phyloP scores from a whole-genome alignment of 2,113 vertebrate genomes.

The Arothron firmamentum region DNA sequence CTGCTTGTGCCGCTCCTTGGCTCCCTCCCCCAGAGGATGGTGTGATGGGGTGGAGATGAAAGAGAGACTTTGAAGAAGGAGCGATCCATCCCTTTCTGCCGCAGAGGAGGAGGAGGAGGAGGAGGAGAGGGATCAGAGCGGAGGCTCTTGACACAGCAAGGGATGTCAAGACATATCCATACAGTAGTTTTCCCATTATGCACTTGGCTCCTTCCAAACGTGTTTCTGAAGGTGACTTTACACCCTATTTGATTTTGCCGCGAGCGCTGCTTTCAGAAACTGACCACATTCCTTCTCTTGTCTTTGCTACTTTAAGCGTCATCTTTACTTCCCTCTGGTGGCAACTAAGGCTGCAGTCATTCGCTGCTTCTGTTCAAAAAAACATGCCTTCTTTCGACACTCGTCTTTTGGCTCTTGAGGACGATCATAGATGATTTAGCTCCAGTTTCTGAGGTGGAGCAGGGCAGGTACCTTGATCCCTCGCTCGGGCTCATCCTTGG shows the following conservation, averaged over 20 bases:
- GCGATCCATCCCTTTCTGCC: slow-evolving; percentile 58
- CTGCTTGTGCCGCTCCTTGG: slow-evolving; percentile 39
- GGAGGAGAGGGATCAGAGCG: slow-evolving; percentile 63
- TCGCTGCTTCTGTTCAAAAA: slow-evolving; percentile 6
- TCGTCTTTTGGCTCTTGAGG: no score
- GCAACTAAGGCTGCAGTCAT: slow-evolving; percentile 23
- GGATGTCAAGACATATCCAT: slow-evolving; percentile 65
- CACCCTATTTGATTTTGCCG: slow-evolving; percentile 48
- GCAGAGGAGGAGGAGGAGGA: slow-evolving; percentile 62
- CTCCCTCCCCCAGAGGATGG: slow-evolving; percentile 53
- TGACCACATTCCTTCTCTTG: slow-evolving; percentile 39
- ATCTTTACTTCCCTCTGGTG: slow-evolving; percentile 14
- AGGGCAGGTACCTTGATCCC: no score
- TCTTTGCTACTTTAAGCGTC: slow-evolving; percentile 5
- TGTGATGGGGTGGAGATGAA: slow-evolving; percentile 66
- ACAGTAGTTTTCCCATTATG: slow-evolving; percentile 52
- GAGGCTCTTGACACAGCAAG: slow-evolving; percentile 62
- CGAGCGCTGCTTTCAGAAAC: slow-evolving; percentile 40
- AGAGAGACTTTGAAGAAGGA: slow-evolving; percentile 69
- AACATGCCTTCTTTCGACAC: no score
- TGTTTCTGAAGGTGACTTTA: slow-evolving; percentile 61
- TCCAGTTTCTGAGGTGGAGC: no score
- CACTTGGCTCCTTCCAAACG: slow-evolving; percentile 60
- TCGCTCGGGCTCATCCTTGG: no score
- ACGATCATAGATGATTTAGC: no score